Evolutionary conservation across 2,888 invertebrate species (phyloP).

Genomic region (Acanthopleura granulata): DNA sequence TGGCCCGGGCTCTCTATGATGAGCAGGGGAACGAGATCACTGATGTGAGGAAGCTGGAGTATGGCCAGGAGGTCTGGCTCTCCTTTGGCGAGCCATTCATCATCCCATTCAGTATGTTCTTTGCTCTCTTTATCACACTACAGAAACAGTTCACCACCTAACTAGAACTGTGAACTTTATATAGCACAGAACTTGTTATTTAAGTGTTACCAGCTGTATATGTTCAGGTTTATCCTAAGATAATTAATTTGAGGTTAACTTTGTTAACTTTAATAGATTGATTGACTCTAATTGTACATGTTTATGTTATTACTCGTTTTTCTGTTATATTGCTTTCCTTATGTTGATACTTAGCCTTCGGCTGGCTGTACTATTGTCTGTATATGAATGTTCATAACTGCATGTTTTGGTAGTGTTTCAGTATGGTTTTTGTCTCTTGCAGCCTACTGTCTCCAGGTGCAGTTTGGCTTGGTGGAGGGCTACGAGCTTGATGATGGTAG

Average conservation of each 20-base stretch:
- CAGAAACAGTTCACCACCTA: too few relatives aligned
- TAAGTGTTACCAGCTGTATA: too few relatives aligned
- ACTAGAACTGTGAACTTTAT: too few relatives aligned
- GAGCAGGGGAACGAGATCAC: constrained; percentile 59
- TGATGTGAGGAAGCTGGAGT: constrained; percentile 51
- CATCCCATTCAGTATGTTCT: constrained; percentile 62
- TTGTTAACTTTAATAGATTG: too few relatives aligned
- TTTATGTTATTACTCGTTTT: too few relatives aligned
- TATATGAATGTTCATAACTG: neutral
- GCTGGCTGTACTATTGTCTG: neutral
- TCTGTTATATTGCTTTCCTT: too few relatives aligned
- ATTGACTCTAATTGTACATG: too few relatives aligned
- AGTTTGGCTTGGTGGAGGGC: constrained; percentile 56
- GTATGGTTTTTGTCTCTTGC: constrained; percentile 7
- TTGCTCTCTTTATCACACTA: too few relatives aligned
- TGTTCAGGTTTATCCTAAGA: too few relatives aligned
- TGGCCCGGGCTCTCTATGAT: constrained; percentile 62
- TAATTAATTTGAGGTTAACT: too few relatives aligned
- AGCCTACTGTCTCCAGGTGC: constrained; percentile 61
- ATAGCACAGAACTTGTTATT: too few relatives aligned
- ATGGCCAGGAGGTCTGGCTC: constrained; percentile 65
- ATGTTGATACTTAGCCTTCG: too few relatives aligned
- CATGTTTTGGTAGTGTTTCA: constrained; percentile 21
- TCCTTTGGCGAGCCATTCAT: constrained; percentile 67
- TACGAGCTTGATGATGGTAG: constrained; percentile 32